phyloP scores from a whole-genome alignment of 2,888 invertebrate genomes.

The Drosophila vallismaia region DNA sequence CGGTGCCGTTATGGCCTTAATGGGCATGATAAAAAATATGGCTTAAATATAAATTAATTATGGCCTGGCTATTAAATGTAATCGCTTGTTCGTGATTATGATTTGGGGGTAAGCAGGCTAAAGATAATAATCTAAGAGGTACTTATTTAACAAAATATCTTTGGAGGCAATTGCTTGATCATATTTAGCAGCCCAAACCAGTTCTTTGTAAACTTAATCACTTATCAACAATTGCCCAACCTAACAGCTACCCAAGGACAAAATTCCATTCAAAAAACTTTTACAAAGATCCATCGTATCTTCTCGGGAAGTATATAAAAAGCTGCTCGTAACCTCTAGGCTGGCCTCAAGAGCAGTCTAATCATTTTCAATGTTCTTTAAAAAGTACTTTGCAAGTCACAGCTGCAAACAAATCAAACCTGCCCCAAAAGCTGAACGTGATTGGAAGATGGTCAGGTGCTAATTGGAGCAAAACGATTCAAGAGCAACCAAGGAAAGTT shows the following conservation, averaged over 20 bases:
- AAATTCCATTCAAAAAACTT: not conserved
- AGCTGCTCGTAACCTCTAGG: slow-evolving; percentile 19
- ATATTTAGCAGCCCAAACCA: too few relatives aligned
- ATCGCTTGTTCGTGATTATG: not conserved
- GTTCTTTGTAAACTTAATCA: too few relatives aligned
- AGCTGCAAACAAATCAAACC: slow-evolving; percentile 14
- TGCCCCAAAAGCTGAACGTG: slow-evolving; percentile 23
- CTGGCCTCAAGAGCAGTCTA: slow-evolving; percentile 19
- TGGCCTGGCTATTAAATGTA: slow-evolving; percentile 7
- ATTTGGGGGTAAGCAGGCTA: not conserved
- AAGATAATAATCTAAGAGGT: not conserved
- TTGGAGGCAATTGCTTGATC: too few relatives aligned
- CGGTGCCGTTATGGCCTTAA: not conserved
- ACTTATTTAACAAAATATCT: not conserved
- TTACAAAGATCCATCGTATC: not conserved
- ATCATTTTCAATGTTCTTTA: slow-evolving; percentile 33
- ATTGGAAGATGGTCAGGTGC: slow-evolving; percentile 30
- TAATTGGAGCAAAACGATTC: slow-evolving; percentile 37
- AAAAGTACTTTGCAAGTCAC: not conserved
- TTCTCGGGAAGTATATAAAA: slow-evolving; percentile 27
- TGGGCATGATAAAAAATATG: slow-evolving; percentile 1
- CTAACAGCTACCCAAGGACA: not conserved
- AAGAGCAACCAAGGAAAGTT: slow-evolving; percentile 40
- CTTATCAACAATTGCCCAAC: too few relatives aligned
- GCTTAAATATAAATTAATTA: slow-evolving; percentile 5